These are phyloP conservation scores for Pyralis farinalis DNA, from an alignment of 2,888 invertebrate species.

Conservation along the genomic window DNA sequence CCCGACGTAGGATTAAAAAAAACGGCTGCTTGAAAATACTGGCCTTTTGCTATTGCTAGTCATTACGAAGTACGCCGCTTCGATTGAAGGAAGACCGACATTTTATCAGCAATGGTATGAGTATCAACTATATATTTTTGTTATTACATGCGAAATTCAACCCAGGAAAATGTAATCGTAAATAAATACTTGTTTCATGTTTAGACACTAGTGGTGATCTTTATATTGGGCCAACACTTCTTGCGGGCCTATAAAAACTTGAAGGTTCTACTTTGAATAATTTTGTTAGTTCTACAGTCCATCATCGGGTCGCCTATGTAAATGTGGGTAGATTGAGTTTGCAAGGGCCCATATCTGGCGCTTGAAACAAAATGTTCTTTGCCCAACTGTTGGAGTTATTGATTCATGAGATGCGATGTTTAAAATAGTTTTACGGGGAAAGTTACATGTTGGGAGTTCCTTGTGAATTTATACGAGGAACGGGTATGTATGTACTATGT, in stretches of 20 bases:
- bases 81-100: too few species aligned
- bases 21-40: too few species aligned
- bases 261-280: slow-evolving; percentile 67
- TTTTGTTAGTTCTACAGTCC: slow-evolving; percentile 65
- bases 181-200: too few species aligned
- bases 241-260: slow-evolving; percentile 45
- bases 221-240: not conserved
- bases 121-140: too few species aligned
- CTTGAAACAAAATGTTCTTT: slow-evolving; percentile 10
- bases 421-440: not conserved
- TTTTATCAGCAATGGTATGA: too few species aligned
- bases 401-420: slow-evolving; percentile 10
- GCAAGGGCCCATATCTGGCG: slow-evolving; percentile 11
- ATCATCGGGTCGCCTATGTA: slow-evolving; percentile 62
- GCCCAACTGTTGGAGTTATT: slow-evolving; percentile 9
- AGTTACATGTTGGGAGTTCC: slow-evolving; percentile 1
- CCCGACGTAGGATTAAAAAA: too few species aligned
- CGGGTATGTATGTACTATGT: not conserved
- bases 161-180: too few species aligned
- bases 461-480: not conserved
- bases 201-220: not conserved
- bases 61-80: too few species aligned
- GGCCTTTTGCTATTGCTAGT: too few species aligned
- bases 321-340: slow-evolving; percentile 63
- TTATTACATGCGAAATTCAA: too few species aligned